Evolutionary conservation across 1,140 invertebrate genomes (phyloP).

Genomic region (Ladona fulva): DNA sequence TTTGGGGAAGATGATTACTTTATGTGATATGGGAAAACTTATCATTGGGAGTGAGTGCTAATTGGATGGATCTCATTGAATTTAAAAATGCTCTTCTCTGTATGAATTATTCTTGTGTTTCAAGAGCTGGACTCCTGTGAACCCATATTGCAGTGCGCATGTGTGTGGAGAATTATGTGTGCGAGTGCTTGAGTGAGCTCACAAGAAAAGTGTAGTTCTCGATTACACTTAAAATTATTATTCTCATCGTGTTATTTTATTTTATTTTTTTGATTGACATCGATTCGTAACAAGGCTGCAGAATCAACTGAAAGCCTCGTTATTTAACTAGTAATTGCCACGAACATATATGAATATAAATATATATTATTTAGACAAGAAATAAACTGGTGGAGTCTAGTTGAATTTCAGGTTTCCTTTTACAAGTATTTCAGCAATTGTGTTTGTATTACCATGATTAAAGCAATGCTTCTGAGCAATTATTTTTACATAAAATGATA

Average conservation of each 20-base stretch:
- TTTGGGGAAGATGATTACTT: neutral
- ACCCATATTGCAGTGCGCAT: neutral
- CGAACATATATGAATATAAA: neutral
- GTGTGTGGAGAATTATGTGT: neutral
- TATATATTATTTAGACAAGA: neutral
- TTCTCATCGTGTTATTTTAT: neutral
- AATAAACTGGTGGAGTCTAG: neutral
- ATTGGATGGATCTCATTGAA: neutral
- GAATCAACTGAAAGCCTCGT: neutral
- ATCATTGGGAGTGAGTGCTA: neutral
- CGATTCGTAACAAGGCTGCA: neutral
- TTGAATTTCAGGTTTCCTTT: slow-evolving; percentile 1
- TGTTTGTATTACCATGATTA: neutral
- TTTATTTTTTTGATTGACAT: neutral
- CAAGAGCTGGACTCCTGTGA: slow-evolving; percentile 6
- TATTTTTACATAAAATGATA: slow-evolving; percentile 9
- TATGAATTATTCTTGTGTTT: neutral
- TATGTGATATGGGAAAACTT: neutral
- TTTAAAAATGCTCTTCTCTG: neutral
- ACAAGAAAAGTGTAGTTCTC: slow-evolving; percentile 6
- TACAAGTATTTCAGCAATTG: neutral
- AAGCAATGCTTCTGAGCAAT: neutral
- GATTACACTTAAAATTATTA: neutral
- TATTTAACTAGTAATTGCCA: neutral
- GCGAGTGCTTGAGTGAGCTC: neutral